These are phyloP conservation scores for Formica aserva DNA, from an alignment of 2,888 invertebrate species.

Conservation along the genomic window DNA sequence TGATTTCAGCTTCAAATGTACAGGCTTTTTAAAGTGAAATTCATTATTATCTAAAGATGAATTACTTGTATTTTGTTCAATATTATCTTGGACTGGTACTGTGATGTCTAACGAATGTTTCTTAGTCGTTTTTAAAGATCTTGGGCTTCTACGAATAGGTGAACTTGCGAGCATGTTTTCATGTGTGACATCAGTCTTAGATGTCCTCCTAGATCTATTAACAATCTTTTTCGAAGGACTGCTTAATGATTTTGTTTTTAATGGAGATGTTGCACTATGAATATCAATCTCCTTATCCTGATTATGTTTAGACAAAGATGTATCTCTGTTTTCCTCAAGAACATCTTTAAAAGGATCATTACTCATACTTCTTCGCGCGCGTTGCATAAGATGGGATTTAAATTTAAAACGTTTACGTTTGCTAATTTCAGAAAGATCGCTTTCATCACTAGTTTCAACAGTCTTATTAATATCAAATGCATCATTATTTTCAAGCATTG, in stretches of 20 bases:
- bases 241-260: no score
- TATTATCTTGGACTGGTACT: background rate
- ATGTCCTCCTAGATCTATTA: background rate
- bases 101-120: background rate
- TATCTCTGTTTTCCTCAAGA: background rate
- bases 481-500: background rate
- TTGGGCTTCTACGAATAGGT: background rate
- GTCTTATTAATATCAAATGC: background rate
- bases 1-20: slow-evolving; percentile 20
- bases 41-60: background rate
- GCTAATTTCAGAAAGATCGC: background rate
- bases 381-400: slow-evolving; percentile 25
- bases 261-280: background rate
- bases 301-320: background rate
- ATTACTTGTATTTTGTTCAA: background rate
- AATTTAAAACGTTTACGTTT: background rate
- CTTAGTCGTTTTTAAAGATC: background rate
- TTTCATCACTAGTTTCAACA: slow-evolving; percentile 1
- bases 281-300: background rate
- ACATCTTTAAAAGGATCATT: slow-evolving; percentile 42
- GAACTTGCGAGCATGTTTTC: background rate
- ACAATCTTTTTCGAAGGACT: background rate
- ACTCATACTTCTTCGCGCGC: background rate
- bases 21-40: rapidly evolving
- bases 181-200: background rate